Base-by-base conservation (phyloP, 2,797 vertebrate species). In the Labeo calbasu region DNA sequence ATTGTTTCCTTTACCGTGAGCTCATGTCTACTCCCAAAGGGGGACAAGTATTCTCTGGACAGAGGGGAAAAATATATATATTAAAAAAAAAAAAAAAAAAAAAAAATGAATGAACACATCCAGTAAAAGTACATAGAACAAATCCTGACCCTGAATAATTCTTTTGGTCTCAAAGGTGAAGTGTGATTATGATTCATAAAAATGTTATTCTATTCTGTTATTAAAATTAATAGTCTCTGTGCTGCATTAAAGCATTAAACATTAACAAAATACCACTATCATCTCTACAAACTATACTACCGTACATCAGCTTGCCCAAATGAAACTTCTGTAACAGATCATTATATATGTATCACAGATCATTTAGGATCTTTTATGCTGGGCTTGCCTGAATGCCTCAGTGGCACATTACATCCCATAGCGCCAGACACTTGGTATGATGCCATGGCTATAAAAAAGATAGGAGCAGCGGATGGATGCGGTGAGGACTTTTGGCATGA, bases 401-500 rank as follows among this genome's bases (percentile, higher is more conserved):
- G 51, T 48, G 13, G 10, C n/a, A 84, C 77, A 75, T 40, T 36
- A 48, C 70, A 76, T 53, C 32, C 55, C 80, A 85, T 50, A 53
- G 40, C 17, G 32, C 14, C 71, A 85, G 78, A 77, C 10, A 40
- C 48, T 69, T 83, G 57, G 57, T 46, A 65, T 55, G 17, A n/a
- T 77, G 66, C 65, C 70, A 23, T n/a, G 72, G 25, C 70, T 68
- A 78, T 83, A 85, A 84, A 88, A 86, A 79, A 79, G 19, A 46
- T 21, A 40, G 66, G 72, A 86, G 78, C 53, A 76, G 28, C 25
- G 32, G 25, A 81, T 43, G 53, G 61, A 80, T 79, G 78, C 40
- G 59, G 36, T 78, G 66, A 81, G 61, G 75, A 75, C 78, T 82
- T 65, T 81, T 71, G 82, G 70, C 69, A 84, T 84, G 75, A 88